Evolutionary conservation across 1,140 invertebrate species (phyloP).

Genomic region (Grapholita molesta): DNA sequence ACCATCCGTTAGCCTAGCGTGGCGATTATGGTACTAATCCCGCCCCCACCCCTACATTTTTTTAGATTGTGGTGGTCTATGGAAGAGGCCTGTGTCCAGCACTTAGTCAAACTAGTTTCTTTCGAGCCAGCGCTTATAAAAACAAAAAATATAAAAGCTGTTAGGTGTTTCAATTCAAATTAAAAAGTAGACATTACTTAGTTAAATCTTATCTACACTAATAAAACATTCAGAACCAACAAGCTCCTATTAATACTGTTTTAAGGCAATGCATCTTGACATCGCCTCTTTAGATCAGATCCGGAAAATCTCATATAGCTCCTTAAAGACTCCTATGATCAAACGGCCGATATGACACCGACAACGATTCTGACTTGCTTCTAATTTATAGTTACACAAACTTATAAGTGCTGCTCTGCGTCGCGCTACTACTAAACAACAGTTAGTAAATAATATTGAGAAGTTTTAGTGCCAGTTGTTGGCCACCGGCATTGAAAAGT

Average conservation of each 20-base stretch:
- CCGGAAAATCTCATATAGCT: slow-evolving; percentile 28
- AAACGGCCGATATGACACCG: slow-evolving; percentile 38
- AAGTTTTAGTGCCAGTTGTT: not conserved
- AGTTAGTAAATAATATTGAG: not conserved
- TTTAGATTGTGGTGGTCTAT: no score
- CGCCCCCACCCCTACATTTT: no score
- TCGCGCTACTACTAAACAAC: not conserved
- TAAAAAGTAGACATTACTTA: not conserved
- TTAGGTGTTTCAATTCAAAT: not conserved
- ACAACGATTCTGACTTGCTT: slow-evolving; percentile 16
- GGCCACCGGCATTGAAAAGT: not conserved
- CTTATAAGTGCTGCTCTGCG: not conserved
- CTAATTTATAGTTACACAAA: not conserved
- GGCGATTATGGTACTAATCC: no score
- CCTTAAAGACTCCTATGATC: slow-evolving; percentile 33
- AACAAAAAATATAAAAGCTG: no score
- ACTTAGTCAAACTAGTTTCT: no score
- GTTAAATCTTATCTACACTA: not conserved
- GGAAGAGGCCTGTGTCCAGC: no score
- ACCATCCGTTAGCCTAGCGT: no score
- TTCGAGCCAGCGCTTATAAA: no score
- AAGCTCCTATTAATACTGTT: slow-evolving; percentile 4
- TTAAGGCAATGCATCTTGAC: slow-evolving; percentile 20
- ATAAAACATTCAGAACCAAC: slow-evolving; percentile 27
- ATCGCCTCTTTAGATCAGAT: slow-evolving; percentile 32